phyloP scores from a whole-genome alignment of 2,888 invertebrate genomes.

The Hermaeophaga mercurialis region DNA sequence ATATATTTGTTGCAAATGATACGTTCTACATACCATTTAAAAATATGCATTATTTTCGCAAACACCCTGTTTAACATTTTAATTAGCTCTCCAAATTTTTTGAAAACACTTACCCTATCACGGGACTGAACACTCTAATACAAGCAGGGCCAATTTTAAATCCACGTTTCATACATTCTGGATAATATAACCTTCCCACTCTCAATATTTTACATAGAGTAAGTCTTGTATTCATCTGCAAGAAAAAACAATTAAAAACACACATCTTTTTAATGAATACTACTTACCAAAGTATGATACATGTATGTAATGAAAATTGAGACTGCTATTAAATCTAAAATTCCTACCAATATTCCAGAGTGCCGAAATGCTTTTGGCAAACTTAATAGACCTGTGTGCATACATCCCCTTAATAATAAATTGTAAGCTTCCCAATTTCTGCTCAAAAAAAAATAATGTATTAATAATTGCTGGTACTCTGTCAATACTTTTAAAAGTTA shows the following conservation, averaged over 20 bases:
- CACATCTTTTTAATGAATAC: no score
- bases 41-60: no score
- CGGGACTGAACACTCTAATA: background rate
- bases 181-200: background rate
- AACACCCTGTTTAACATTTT: no score
- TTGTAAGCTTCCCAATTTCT: conserved; percentile 81
- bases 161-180: background rate
- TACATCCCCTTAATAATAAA: conserved; percentile 84
- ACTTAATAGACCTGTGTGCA: conserved; percentile 91
- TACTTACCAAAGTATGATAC: conserved; percentile 80
- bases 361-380: conserved; percentile 89
- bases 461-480: no score
- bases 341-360: conserved; percentile 78
- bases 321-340: conserved; percentile 73
- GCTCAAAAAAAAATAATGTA: no score
- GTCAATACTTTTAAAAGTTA: no score
- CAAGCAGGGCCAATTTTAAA: background rate
- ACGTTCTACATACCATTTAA: no score
- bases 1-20: no score
- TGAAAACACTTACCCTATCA: conserved; percentile 6
- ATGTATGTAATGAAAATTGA: conserved; percentile 84
- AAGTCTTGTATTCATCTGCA: background rate
- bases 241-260: no score
- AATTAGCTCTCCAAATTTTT: no score
- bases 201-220: conserved; percentile 3